Percentiles rank a stretch among this genome's conserved stretches.
Conservation (phyloP, 1,140 invertebrate genomes). For the Temnothorax curvispinosus region DNA sequence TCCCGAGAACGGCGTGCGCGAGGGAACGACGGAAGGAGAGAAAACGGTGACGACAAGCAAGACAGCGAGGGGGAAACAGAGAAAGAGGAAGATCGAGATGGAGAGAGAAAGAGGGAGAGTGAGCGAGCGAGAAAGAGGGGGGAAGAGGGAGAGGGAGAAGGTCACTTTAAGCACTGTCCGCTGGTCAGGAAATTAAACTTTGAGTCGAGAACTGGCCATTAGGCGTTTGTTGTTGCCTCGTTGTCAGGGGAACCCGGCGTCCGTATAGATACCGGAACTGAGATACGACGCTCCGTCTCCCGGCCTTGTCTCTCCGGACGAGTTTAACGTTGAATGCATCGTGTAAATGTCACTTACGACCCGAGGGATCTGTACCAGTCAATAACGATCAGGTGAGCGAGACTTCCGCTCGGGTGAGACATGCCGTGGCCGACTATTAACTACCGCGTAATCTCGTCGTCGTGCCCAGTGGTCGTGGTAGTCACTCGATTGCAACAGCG, state of each 20-base stretch:
- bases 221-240: conserved; percentile 84
- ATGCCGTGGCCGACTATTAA: conserved; percentile 63
- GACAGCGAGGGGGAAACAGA: not conserved
- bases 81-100: conserved; percentile 6
- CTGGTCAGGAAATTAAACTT: conserved; percentile 85
- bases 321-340: conserved; percentile 78
- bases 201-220: conserved; percentile 83
- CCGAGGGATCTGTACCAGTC: conserved; percentile 74
- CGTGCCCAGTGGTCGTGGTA: not conserved
- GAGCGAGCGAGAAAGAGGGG: not conserved
- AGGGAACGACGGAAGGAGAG: conserved; percentile 43
- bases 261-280: conserved; percentile 83
- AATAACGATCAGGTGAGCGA: conserved; percentile 70
- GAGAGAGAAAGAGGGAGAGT: not conserved
- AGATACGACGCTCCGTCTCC: conserved; percentile 79
- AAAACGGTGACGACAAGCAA: conserved; percentile 42
- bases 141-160: conserved; percentile 28
- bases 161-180: conserved; percentile 81
- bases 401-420: conserved; percentile 52
- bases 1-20: conserved; percentile 29
- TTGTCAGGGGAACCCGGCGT: conserved; percentile 82
- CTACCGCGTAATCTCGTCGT: conserved; percentile 57
- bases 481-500: not conserved
- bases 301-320: conserved; percentile 69
- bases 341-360: conserved; percentile 80